Conservation (phyloP, 2,888 invertebrate genomes). For the Chaetogeoica ovagalla region DNA sequence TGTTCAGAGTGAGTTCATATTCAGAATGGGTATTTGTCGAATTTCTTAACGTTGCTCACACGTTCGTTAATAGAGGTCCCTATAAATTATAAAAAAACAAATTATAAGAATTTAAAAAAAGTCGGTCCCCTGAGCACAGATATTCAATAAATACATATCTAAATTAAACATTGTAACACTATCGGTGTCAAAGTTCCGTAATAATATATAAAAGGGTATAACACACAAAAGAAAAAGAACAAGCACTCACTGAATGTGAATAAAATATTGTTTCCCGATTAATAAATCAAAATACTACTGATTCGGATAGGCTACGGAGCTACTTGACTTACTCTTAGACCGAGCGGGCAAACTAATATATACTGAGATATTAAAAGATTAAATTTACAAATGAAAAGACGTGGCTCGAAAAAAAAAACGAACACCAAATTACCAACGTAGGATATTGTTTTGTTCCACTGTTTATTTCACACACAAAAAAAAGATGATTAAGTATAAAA, state of each 20-base stretch:
- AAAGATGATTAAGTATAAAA: too few relatives aligned
- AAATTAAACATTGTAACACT: too few relatives aligned
- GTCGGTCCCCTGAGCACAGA: too few relatives aligned
- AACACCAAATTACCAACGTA: background rate
- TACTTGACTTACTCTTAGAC: background rate
- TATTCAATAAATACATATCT: too few relatives aligned
- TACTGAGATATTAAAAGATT: background rate
- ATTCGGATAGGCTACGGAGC: background rate
- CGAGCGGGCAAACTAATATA: background rate
- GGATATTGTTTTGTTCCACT: background rate
- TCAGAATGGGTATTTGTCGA: too few relatives aligned
- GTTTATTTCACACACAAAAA: background rate
- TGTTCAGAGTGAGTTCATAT: too few relatives aligned
- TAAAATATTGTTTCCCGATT: background rate
- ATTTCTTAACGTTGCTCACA: too few relatives aligned
- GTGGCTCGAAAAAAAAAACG: background rate
- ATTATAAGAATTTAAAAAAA: too few relatives aligned
- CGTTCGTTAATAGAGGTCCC: too few relatives aligned
- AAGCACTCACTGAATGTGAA: background rate
- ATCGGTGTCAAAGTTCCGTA: too few relatives aligned
- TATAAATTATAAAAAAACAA: too few relatives aligned
- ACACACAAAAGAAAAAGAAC: background rate
- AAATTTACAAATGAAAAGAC: background rate
- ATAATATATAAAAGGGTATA: background rate
- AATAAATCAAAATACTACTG: constrained; percentile 21